Conservation (phyloP, 2,888 invertebrate species). For the Caprella mutica region DNA sequence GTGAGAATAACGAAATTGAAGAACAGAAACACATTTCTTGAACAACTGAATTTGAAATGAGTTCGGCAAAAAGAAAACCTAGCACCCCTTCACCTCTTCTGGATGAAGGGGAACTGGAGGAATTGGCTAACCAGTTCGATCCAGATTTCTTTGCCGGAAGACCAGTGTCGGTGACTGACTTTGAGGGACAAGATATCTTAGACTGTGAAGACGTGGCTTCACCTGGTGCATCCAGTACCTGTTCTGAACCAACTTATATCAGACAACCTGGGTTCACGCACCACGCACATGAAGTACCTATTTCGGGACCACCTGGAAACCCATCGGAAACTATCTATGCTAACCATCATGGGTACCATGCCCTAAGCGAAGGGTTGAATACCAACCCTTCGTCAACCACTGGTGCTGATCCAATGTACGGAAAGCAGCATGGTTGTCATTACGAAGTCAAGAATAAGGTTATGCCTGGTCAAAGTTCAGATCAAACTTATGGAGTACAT, state of each 20-base stretch:
- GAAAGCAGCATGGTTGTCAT: too few relatives aligned
- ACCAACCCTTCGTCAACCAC: slow-evolving; percentile 14
- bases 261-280: slow-evolving; percentile 31
- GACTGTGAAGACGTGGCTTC: slow-evolving; percentile 29
- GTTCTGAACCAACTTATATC: slow-evolving; percentile 29
- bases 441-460: too few relatives aligned
- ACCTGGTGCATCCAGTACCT: slow-evolving; percentile 32
- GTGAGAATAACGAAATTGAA: too few relatives aligned
- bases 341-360: too few relatives aligned
- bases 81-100: slow-evolving; percentile 22
- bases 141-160: slow-evolving; percentile 24
- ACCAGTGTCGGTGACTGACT: slow-evolving; percentile 24
- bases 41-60: too few relatives aligned
- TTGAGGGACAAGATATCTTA: slow-evolving; percentile 20
- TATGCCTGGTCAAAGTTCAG: too few relatives aligned
- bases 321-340: too few relatives aligned
- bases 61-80: slow-evolving; percentile 24
- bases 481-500: too few relatives aligned
- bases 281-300: slow-evolving; percentile 29
- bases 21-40: too few relatives aligned
- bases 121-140: slow-evolving; percentile 8
- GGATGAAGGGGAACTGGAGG: background rate
- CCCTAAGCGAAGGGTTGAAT: slow-evolving; percentile 2
- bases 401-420: too few relatives aligned
- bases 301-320: background rate